These are phyloP conservation scores for Ictalurus punctatus DNA, from an alignment of 2,113 vertebrate genomes.

Conservation along the genomic window DNA sequence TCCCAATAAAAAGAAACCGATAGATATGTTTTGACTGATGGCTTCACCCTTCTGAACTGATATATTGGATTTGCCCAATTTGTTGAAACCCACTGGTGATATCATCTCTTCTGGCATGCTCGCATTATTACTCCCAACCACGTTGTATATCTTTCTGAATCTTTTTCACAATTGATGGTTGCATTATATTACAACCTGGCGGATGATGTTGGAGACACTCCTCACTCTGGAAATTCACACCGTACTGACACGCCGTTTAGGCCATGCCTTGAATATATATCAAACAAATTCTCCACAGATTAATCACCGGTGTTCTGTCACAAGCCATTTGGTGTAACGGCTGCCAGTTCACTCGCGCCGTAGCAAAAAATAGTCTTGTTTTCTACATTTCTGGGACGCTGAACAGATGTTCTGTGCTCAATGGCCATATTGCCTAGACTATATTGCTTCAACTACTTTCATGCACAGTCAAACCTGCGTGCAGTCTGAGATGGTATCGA, in stretches of 20 bases:
- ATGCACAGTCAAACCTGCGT: neutral
- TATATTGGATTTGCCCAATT: slow-evolving; percentile 29
- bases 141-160: slow-evolving; percentile 4
- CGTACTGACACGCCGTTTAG: slow-evolving; percentile 15
- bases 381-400: slow-evolving; percentile 41
- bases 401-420: slow-evolving; percentile 45
- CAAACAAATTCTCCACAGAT: slow-evolving; percentile 52
- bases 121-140: neutral
- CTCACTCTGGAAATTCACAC: slow-evolving; percentile 7
- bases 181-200: slow-evolving; percentile 26
- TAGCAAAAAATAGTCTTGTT: slow-evolving; percentile 34
- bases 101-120: slow-evolving; percentile 29
- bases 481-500: neutral
- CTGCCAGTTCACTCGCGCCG: slow-evolving; percentile 47
- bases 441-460: neutral
- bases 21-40: slow-evolving; percentile 1
- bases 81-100: slow-evolving; percentile 26
- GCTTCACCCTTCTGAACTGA: slow-evolving; percentile 4
- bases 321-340: slow-evolving; percentile 51
- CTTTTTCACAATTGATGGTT: neutral
- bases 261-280: slow-evolving; percentile 35
- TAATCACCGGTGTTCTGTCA: slow-evolving; percentile 50
- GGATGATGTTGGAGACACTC: neutral
- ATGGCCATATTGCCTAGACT: neutral
- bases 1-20: slow-evolving; percentile 20